Conservation (phyloP, 2,113 vertebrate genomes). For the Piaya cayana region DNA sequence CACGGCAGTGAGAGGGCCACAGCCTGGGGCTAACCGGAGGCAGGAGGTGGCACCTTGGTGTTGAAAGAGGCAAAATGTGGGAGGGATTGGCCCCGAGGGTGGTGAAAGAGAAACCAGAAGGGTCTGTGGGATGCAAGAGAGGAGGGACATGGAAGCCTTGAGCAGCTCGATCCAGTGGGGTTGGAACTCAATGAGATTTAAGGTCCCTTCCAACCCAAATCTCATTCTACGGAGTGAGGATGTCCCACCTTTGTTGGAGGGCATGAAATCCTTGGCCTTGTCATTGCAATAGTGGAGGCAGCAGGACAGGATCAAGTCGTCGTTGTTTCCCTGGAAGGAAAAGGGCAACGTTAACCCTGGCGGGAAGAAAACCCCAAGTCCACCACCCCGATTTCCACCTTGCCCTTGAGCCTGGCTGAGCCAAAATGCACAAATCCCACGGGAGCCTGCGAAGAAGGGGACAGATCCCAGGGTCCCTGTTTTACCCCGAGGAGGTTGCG, state of each 20-base stretch:
- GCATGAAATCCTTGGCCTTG: slow-evolving; percentile 95
- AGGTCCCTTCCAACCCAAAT: no score
- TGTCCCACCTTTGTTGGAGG: slow-evolving; percentile 86
- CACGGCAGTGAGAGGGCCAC: neutral
- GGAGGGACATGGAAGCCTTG: neutral
- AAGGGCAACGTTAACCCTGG: neutral
- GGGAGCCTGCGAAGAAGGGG: neutral
- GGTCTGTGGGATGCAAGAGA: neutral
- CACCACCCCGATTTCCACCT: neutral
- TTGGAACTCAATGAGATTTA: no score
- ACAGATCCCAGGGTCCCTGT: neutral
- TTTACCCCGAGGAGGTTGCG: neutral
- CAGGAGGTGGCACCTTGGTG: slow-evolving; percentile 58
- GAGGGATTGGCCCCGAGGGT: neutral
- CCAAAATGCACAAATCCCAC: rapidly evolving
- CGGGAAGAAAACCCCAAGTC: no score
- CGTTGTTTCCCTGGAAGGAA: slow-evolving; percentile 90
- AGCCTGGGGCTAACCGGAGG: neutral
- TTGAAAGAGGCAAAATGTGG: slow-evolving; percentile 20
- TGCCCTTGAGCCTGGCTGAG: rapidly evolving
- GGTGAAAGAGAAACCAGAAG: neutral
- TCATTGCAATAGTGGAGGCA: slow-evolving; percentile 96
- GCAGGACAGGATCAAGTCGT: slow-evolving; percentile 89
- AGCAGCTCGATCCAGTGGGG: no score
- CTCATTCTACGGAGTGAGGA: neutral